Evolutionary conservation across 2,797 vertebrate species (phyloP).

Genomic region (Acanthurus tractus): DNA sequence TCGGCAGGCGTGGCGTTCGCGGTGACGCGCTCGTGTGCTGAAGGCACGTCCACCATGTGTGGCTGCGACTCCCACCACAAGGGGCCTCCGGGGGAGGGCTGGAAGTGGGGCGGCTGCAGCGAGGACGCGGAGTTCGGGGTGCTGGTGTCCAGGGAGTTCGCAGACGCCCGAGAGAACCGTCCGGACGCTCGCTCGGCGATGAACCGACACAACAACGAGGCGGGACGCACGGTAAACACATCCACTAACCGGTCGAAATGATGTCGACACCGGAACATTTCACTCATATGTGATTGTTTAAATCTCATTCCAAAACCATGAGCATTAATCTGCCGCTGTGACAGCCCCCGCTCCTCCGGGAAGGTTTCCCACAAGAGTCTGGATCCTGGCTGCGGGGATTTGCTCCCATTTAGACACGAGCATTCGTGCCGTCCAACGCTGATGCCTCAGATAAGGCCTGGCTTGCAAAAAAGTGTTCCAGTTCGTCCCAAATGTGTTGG

Average conservation of each 20-base stretch:
- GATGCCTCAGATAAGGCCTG: neutral
- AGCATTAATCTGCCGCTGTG: neutral
- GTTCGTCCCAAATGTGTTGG: slow-evolving; percentile 15
- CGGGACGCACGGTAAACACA: slow-evolving; percentile 89
- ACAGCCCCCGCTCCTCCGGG: neutral
- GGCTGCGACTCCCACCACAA: slow-evolving; percentile 95
- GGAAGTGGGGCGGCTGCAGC: slow-evolving; percentile 99
- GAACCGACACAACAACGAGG: slow-evolving; percentile 99
- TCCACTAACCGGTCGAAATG: neutral
- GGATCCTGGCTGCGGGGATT: slow-evolving; percentile 7
- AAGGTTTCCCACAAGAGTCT: slow-evolving; percentile 6
- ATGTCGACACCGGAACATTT: neutral
- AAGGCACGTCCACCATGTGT: slow-evolving; percentile 94
- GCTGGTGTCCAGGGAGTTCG: slow-evolving; percentile 98
- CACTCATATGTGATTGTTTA: neutral
- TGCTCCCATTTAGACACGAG: neutral
- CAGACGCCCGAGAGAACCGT: slow-evolving; percentile 95
- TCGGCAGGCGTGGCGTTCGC: slow-evolving; percentile 96
- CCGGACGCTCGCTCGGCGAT: slow-evolving; percentile 97
- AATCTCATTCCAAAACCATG: neutral
- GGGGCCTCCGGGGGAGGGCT: slow-evolving; percentile 93
- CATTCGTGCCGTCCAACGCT: neutral
- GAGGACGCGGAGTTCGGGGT: slow-evolving; percentile 97
- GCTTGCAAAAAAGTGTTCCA: neutral
- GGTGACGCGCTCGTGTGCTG: slow-evolving; percentile 94